These are phyloP conservation scores for Darwinula stevensoni DNA, from an alignment of 2,888 invertebrate genomes.

Conservation along the genomic window DNA sequence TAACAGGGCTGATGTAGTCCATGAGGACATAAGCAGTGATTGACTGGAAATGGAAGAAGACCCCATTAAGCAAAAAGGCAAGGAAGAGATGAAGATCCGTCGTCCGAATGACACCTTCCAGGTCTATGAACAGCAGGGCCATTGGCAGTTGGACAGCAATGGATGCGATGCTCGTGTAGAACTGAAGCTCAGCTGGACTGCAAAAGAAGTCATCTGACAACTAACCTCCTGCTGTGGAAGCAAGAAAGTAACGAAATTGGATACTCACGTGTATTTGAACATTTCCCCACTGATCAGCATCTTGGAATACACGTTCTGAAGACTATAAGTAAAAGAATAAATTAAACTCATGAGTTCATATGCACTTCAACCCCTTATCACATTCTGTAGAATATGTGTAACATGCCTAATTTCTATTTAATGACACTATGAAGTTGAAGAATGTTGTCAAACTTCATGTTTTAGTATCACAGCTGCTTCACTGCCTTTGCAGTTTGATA, in stretches of 20 bases:
- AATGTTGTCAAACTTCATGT: too few relatives aligned
- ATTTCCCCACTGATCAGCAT: constrained; percentile 40
- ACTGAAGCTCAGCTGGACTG: constrained; percentile 44
- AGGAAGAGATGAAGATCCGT: constrained; percentile 20
- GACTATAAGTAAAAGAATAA: constrained; percentile 18
- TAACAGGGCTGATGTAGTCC: constrained; percentile 48
- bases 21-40: constrained; percentile 46
- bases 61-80: constrained; percentile 32
- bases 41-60: constrained; percentile 49
- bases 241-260: constrained; percentile 5
- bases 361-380: too few relatives aligned
- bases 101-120: constrained; percentile 20
- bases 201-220: constrained; percentile 10
- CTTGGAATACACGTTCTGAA: constrained; percentile 48
- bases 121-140: constrained; percentile 31
- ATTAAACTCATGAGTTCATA: constrained; percentile 3
- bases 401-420: too few relatives aligned
- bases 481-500: too few relatives aligned
- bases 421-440: too few relatives aligned
- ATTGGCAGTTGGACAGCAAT: constrained; percentile 38
- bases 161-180: constrained; percentile 41
- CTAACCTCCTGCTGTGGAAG: not conserved
- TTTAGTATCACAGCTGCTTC: too few relatives aligned
- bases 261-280: constrained; percentile 36
- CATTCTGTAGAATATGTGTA: too few relatives aligned